Conservation (phyloP, 2,113 vertebrate genomes). For the Coptodon bakossiorum region DNA sequence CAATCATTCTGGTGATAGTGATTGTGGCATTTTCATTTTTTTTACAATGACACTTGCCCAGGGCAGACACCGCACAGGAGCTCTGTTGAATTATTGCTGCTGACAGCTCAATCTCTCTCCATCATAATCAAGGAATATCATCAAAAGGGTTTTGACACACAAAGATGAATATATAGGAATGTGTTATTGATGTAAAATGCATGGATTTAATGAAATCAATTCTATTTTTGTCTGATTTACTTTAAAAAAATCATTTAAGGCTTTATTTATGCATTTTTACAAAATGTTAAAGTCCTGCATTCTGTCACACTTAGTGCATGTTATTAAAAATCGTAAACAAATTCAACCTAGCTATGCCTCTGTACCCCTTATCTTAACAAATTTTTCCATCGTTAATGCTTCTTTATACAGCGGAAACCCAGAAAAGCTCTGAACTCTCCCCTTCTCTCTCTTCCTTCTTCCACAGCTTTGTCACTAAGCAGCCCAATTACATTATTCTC, state of each 20-base stretch:
- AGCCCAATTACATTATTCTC: slow-evolving; percentile 44
- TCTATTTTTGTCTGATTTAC: not conserved
- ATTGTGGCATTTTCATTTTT: slow-evolving; percentile 43
- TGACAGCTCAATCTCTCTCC: slow-evolving; percentile 50
- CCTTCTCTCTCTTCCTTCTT: not conserved
- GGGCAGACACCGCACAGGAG: slow-evolving; percentile 14
- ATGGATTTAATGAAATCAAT: not conserved
- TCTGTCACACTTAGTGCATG: not conserved
- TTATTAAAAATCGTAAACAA: not conserved
- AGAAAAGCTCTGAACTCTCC: not conserved
- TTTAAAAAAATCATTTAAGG: not conserved
- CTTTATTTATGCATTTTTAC: not conserved
- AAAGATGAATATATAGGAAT: not conserved
- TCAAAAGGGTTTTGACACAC: not conserved
- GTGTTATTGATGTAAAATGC: not conserved
- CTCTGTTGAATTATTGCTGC: slow-evolving; percentile 36
- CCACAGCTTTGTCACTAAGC: slow-evolving; percentile 28
- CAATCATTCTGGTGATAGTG: slow-evolving; percentile 35
- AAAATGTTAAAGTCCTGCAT: not conserved
- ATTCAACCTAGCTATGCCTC: not conserved
- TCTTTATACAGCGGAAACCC: slow-evolving; percentile 9
- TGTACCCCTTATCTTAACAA: not conserved
- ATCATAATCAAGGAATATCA: slow-evolving; percentile 38
- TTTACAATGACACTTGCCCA: slow-evolving; percentile 12
- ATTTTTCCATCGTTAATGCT: not conserved